Evolutionary conservation across 1,140 invertebrate species (phyloP), one percentile per base, ranked within the genome.

Genomic region (Brachionus calyciflorus): DNA sequence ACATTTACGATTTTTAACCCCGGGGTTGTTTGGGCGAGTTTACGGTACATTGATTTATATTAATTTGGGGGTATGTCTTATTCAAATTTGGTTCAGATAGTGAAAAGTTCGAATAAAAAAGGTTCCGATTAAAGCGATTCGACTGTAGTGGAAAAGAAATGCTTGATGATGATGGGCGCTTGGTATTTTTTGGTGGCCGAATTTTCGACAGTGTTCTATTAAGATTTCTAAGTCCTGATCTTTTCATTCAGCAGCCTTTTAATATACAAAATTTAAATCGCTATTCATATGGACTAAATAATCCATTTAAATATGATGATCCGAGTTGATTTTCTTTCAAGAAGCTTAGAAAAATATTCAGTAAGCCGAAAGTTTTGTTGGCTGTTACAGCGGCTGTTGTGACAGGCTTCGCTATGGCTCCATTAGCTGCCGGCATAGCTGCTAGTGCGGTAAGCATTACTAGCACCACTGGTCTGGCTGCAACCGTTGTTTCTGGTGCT

Each of bases 101-200:
- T n/a, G n/a, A n/a, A n/a, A n/a, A n/a, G n/a, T n/a, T n/a, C n/a
- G n/a, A n/a, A n/a, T n/a, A n/a, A n/a, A n/a, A n/a, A n/a, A n/a
- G n/a, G n/a, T n/a, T n/a, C n/a, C n/a, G n/a, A n/a, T n/a, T n/a
- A n/a, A n/a, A n/a, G n/a, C n/a, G n/a, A n/a, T n/a, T n/a, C n/a
- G n/a, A n/a, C n/a, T n/a, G n/a, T n/a, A n/a, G 49, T 51, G 49
- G 49, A 51, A 51, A 51, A 51, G 49, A 51, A 51, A 17, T 51
- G 49, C 17, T 19, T 17, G 49, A 53, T 21, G 49, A 53, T 53
- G 49, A 53, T n/a, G n/a, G n/a, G 3, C 49, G 49, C 17, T 53
- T 53, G 49, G 17, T 53, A 21, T 53, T 53, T 26, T 53, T 53
- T 53, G 49, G 49, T 19, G 49, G 49, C 12, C 14, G 49, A 53